These are phyloP conservation scores for Drosophila tropicalis DNA, from an alignment of 1,140 invertebrate species.

Conservation along the genomic window DNA sequence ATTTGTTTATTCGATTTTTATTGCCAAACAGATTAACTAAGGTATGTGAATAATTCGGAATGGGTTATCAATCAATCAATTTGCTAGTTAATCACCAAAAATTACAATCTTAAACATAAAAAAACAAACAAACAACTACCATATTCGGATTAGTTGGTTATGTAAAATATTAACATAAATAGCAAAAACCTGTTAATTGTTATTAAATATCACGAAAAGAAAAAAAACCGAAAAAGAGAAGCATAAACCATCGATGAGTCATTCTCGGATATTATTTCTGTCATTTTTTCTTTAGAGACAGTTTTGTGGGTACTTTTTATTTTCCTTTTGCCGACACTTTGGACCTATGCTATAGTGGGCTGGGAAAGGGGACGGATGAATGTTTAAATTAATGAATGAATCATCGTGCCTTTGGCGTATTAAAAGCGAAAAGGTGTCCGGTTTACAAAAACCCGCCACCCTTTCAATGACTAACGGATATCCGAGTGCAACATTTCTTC, in stretches of 20 bases:
- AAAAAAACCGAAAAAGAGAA: not conserved
- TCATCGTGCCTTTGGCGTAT: not conserved
- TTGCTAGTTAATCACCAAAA: not conserved
- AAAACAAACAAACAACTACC: not conserved
- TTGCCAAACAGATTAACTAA: not conserved
- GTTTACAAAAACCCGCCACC: not conserved
- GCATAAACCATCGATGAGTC: not conserved
- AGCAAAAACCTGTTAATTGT: constrained; percentile 8
- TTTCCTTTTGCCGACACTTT: not conserved
- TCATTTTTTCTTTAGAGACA: not conserved
- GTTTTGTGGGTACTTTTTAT: constrained; percentile 4
- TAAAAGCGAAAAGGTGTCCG: not conserved
- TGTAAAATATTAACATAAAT: constrained; percentile 9
- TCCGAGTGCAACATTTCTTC: not conserved
- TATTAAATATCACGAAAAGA: not conserved
- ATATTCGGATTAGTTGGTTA: not conserved
- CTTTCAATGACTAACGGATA: constrained; percentile 1
- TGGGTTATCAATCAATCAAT: constrained; percentile 8
- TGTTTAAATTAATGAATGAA: not conserved
- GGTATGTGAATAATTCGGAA: not conserved
- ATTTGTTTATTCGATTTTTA: not conserved
- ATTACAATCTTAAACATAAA: not conserved
- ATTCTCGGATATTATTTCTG: not conserved
- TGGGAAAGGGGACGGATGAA: not conserved
- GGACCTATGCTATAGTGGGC: not conserved